phyloP scores from a whole-genome alignment of 1,140 invertebrate species.

The Mizuhopecten yessoensis region DNA sequence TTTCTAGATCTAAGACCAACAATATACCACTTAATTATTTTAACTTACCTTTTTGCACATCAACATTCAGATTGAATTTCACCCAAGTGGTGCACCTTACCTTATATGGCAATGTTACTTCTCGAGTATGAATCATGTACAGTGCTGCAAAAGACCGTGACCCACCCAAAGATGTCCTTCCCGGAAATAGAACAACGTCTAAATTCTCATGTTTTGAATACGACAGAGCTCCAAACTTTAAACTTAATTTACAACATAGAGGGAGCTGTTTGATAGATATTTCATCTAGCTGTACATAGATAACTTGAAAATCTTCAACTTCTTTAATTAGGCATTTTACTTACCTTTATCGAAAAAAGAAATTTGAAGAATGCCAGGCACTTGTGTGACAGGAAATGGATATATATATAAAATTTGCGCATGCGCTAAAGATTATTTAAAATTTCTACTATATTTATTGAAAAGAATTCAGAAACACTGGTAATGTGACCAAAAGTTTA shows the following conservation, averaged over 20 bases:
- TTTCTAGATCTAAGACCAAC: no score
- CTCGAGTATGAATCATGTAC: not conserved
- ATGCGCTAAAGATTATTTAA: not conserved
- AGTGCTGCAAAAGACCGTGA: not conserved
- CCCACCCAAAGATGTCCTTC: slow-evolving; percentile 19
- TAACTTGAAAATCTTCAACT: not conserved
- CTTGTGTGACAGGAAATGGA: slow-evolving; percentile 17
- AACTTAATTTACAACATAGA: not conserved
- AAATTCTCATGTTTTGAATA: not conserved
- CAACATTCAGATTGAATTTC: not conserved
- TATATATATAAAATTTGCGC: not conserved
- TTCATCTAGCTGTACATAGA: not conserved
- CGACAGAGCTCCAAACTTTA: not conserved
- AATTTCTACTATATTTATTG: not conserved
- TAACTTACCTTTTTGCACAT: not conserved
- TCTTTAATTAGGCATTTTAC: not conserved
- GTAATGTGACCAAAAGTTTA: no score
- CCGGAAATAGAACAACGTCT: not conserved
- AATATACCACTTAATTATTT: no score
- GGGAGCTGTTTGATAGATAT: not conserved
- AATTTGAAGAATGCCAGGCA: slow-evolving; percentile 38
- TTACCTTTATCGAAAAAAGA: not conserved
- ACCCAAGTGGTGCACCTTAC: not conserved
- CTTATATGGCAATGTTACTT: not conserved
- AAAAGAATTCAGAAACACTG: no score